These are phyloP conservation scores for Cotesia glomerata DNA, from an alignment of 1,140 invertebrate species.

Conservation along the genomic window DNA sequence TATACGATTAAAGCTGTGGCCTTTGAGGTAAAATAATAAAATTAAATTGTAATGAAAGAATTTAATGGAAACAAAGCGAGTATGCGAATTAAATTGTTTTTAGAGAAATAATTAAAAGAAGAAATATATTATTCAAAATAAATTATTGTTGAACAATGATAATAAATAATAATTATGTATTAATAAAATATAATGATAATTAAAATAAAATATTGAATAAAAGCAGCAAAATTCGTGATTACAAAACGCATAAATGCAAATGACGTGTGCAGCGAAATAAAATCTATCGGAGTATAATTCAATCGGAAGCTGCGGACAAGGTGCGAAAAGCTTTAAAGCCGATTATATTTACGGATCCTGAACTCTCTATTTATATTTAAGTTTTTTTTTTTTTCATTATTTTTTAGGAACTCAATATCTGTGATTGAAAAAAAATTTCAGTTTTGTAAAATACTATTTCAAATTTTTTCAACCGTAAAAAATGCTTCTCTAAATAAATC, in stretches of 20 bases:
- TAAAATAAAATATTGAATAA: conserved; percentile 9
- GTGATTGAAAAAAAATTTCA: not conserved
- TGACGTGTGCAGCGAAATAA: conserved; percentile 20
- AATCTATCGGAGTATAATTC: conserved; percentile 20
- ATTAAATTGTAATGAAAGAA: too few species aligned
- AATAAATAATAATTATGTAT: not conserved
- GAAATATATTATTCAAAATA: not conserved
- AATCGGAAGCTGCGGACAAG: conserved; percentile 32
- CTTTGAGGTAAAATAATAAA: too few species aligned
- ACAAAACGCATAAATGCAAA: conserved; percentile 8
- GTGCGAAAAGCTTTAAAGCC: conserved; percentile 31
- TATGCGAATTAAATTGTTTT: too few species aligned
- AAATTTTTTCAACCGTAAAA: too few species aligned
- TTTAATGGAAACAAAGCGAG: too few species aligned
- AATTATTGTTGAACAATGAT: not conserved
- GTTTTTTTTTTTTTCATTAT: conserved; percentile 9
- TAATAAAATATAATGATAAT: not conserved
- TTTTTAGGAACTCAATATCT: conserved; percentile 8
- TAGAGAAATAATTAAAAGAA: too few species aligned
- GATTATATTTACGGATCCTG: conserved; percentile 11
- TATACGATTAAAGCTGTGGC: too few species aligned
- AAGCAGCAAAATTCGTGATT: conserved; percentile 18
- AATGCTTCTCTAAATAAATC: too few species aligned
- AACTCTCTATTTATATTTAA: not conserved
- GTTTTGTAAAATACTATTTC: too few species aligned